Evolutionary conservation across 1,140 invertebrate species (phyloP), one percentile per base, ranked within the genome.

Genomic region (Cotesia chilonis): DNA sequence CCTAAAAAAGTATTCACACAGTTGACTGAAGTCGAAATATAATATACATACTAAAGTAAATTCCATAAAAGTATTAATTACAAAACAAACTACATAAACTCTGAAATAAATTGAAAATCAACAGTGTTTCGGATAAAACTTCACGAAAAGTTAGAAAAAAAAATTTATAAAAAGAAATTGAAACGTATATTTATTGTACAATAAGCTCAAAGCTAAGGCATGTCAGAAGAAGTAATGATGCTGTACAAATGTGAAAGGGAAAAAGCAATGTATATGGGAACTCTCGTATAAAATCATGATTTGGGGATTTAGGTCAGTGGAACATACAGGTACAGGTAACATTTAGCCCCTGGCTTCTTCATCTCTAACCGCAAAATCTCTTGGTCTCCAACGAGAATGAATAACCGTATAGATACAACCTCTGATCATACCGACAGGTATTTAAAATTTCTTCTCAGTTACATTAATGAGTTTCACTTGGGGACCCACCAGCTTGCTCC

Each of bases 231-330:
- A 47, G 10, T 10, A 6, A 9, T 10, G 10, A 9, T 47, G 41
- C 41, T 47, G 41, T 47, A 47, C 3, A 47, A 47, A 47, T 7
- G 41, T 47, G 41, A 47, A 47, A 47, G 41, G 41, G 54, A 57
- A 14, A 52, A 47, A 47, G 6, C 41, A 9, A 9, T 9, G 41
- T 47, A 47, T 47, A 38, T 41, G 41, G 52, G 51, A 55, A 55
- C 28, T 35, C 66, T 67, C 41, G 37, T 67, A 37, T n/a, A 38
- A 67, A 67, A 17, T 41, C 66, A 68, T 68, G 66, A 72, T 72
- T 66, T 47, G 52, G 55, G 61, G 70, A 72, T 72, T 54, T 64
- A 55, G 70, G 70, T 72, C 54, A 72, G 70, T 72, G 70, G 70
- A 72, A 72, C 70, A 54, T 52, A 36, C 60, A 10, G 47, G 63